Conservation (phyloP, 2,888 invertebrate species). For the Ligdia adustata region DNA sequence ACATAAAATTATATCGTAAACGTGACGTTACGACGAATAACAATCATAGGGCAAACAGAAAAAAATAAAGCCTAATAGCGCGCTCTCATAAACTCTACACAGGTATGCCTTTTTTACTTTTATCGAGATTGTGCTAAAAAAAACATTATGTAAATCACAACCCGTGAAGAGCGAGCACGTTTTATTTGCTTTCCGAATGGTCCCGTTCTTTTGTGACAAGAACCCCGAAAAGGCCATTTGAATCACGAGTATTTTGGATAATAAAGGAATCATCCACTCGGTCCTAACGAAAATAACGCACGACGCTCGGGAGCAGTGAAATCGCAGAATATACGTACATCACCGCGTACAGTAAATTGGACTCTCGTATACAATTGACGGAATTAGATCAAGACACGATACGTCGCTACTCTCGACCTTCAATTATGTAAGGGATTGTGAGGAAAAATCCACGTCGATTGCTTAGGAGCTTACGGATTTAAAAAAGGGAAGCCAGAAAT, state of each 20-base stretch:
- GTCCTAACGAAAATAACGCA: constrained; percentile 51
- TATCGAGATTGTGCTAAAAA: constrained; percentile 45
- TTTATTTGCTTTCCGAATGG: constrained; percentile 62
- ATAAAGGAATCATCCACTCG: constrained; percentile 66
- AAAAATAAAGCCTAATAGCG: constrained; percentile 32
- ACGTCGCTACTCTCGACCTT: constrained; percentile 24
- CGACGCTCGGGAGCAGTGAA: constrained; percentile 17
- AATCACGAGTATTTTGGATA: constrained; percentile 66
- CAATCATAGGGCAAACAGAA: constrained; percentile 19
- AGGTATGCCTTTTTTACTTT: constrained; percentile 41
- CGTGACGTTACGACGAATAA: constrained; percentile 12
- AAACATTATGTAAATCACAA: constrained; percentile 60
- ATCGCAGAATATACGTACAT: constrained; percentile 39
- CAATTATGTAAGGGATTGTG: constrained; percentile 25
- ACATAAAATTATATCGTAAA: too few species aligned
- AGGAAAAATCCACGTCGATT: constrained; percentile 11
- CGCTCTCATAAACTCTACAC: constrained; percentile 35
- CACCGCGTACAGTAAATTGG: constrained; percentile 49
- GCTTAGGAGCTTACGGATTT: constrained; percentile 2
- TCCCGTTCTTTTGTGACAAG: constrained; percentile 64
- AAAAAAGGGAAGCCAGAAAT: constrained; percentile 1
- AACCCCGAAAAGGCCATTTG: constrained; percentile 58
- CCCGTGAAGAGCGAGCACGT: constrained; percentile 57
- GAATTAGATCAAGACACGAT: constrained; percentile 30
- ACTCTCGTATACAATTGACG: constrained; percentile 37